phyloP scores from a whole-genome alignment of 1,140 invertebrate species.

The Harpegnathos saltator region DNA sequence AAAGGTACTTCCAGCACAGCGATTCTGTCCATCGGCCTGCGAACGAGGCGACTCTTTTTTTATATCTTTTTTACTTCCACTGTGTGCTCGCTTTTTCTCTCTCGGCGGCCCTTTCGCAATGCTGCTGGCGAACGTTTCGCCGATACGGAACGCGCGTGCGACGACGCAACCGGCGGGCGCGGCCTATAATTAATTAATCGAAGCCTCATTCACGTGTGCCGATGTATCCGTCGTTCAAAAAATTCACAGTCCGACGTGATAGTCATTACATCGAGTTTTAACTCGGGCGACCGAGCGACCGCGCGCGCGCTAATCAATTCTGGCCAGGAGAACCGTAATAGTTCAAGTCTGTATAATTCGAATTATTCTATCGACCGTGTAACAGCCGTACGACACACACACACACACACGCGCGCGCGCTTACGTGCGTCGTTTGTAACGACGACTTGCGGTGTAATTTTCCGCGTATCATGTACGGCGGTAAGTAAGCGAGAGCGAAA shows the following conservation, averaged over 20 bases:
- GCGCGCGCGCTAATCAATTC: constrained; percentile 31
- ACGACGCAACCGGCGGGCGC: constrained; percentile 6
- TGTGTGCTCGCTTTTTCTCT: constrained; percentile 35
- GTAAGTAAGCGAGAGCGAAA: constrained; percentile 46
- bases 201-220: constrained; percentile 45
- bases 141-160: constrained; percentile 16
- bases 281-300: constrained; percentile 1
- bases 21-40: constrained; percentile 61
- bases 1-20: constrained; percentile 59
- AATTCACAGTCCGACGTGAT: constrained; percentile 53
- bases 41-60: constrained; percentile 43
- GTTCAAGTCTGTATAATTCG: constrained; percentile 50
- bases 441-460: constrained; percentile 47
- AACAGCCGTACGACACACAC: constrained; percentile 1
- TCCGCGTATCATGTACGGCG: background rate
- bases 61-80: constrained; percentile 16
- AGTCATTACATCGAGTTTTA: constrained; percentile 27
- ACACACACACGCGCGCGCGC: background rate
- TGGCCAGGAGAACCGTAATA: constrained; percentile 36
- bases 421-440: too few species aligned
- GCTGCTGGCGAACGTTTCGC: constrained; percentile 28
- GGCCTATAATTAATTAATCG: constrained; percentile 57
- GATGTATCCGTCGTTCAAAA: constrained; percentile 51
- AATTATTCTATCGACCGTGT: constrained; percentile 42
- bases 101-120: constrained; percentile 37